These are phyloP conservation scores for Theocolax elegans DNA, from an alignment of 1,140 invertebrate genomes.

Conservation along the genomic window DNA sequence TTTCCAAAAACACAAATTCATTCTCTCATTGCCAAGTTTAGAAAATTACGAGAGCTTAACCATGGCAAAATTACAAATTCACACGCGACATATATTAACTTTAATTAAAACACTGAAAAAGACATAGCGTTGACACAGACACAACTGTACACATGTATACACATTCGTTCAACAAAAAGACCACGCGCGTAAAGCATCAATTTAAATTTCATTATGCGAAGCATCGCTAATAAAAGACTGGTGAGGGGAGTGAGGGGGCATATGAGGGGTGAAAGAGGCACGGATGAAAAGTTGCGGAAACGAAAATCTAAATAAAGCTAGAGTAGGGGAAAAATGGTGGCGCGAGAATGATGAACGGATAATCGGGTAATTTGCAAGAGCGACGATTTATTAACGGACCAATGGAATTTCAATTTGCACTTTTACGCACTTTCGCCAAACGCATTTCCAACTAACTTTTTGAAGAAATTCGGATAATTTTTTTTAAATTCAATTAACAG, in stretches of 20 bases:
- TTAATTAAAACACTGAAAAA: slow-evolving; percentile 30
- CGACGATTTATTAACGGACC: not conserved
- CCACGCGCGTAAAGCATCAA: not conserved
- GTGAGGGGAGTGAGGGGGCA: not conserved
- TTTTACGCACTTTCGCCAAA: too few species aligned
- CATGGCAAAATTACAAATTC: not conserved
- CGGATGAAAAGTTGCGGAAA: not conserved
- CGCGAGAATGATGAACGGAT: not conserved
- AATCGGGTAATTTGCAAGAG: slow-evolving; percentile 12
- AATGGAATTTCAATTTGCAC: slow-evolving; percentile 12
- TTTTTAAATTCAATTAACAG: too few species aligned
- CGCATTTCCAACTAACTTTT: too few species aligned
- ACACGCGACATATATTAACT: slow-evolving; percentile 1
- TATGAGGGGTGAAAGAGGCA: not conserved
- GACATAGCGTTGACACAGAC: not conserved
- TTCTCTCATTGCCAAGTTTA: not conserved
- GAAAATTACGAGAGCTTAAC: slow-evolving; percentile 3
- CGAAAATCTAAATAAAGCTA: slow-evolving; percentile 2
- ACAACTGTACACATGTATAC: too few species aligned
- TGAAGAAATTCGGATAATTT: too few species aligned
- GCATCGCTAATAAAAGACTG: not conserved
- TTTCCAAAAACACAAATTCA: not conserved
- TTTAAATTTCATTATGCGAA: slow-evolving; percentile 23
- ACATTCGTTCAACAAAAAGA: too few species aligned
- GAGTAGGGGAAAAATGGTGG: not conserved